Conservation (phyloP, 2,113 vertebrate species). For the Nothobranchius kuhntae region DNA sequence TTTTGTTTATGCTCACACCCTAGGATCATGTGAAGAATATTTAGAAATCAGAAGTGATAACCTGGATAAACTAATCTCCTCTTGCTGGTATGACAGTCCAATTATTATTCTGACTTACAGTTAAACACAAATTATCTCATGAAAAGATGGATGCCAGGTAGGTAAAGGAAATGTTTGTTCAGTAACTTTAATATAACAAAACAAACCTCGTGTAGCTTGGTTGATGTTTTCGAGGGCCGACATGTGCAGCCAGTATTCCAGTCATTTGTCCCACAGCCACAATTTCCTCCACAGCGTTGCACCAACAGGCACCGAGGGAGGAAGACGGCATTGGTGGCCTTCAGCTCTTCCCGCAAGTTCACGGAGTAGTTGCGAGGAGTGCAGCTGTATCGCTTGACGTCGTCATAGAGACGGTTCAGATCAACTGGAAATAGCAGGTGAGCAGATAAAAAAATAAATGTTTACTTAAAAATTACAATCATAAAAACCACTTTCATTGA, state of each 20-base stretch:
- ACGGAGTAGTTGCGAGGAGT: conserved; percentile 94
- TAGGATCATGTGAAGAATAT: too few relatives aligned
- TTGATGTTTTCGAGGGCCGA: conserved; percentile 83
- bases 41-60: too few relatives aligned
- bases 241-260: conserved; percentile 92
- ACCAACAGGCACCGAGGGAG: conserved; percentile 96
- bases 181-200: not conserved
- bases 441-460: not conserved
- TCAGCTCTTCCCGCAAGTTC: conserved; percentile 92
- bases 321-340: conserved; percentile 87
- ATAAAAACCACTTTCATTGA: not conserved
- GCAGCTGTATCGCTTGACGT: conserved; percentile 95
- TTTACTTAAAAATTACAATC: not conserved
- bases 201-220: conserved; percentile 91
- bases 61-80: too few relatives aligned
- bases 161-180: too few relatives aligned
- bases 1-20: too few relatives aligned
- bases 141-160: too few relatives aligned
- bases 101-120: too few relatives aligned
- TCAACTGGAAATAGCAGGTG: conserved; percentile 79
- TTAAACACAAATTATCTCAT: too few relatives aligned
- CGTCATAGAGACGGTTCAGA: conserved; percentile 91
- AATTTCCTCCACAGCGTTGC: conserved; percentile 94
- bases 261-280: conserved; percentile 86
- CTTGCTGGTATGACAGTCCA: too few relatives aligned